A percentile compares a stretch with the other conserved stretches of the same genome.
These are phyloP conservation scores for Leucopsar rothschildi DNA, from an alignment of 2,113 vertebrate species.

Conservation along the genomic window DNA sequence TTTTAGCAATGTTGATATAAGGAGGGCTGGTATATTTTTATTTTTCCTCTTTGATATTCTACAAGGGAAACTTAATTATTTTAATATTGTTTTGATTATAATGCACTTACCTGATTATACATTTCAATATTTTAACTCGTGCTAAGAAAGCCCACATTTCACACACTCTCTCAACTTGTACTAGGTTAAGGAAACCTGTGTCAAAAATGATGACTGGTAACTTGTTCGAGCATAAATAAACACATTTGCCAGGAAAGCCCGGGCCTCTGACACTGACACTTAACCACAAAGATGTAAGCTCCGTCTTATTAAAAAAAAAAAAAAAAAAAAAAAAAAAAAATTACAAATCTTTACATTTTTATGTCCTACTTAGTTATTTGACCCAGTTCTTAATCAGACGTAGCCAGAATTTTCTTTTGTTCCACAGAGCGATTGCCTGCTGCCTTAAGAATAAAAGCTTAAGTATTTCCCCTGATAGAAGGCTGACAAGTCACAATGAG, in stretches of 20 bases:
- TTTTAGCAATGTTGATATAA: background rate
- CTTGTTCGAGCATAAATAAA: background rate
- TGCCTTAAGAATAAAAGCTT: background rate
- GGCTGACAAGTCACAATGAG: constrained; percentile 2
- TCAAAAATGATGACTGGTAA: background rate
- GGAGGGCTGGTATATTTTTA: background rate
- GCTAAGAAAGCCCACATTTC: background rate
- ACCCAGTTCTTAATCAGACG: constrained; percentile 56
- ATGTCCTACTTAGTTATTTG: constrained; percentile 50
- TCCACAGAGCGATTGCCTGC: background rate
- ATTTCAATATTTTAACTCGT: background rate
- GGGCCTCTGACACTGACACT: background rate
- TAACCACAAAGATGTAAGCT: background rate
- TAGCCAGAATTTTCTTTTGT: constrained; percentile 40
- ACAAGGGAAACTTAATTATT: background rate
- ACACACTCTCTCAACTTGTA: background rate
- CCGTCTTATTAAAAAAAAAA: background rate
- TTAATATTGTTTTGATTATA: background rate
- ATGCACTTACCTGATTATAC: background rate
- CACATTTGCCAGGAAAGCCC: background rate
- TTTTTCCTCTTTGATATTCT: background rate
- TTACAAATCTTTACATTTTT: background rate
- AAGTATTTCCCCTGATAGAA: constrained; percentile 26
- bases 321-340: background rate
- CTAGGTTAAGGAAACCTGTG: background rate